phyloP scores from a whole-genome alignment of 2,888 invertebrate genomes.

The Spodoptera exigua region DNA sequence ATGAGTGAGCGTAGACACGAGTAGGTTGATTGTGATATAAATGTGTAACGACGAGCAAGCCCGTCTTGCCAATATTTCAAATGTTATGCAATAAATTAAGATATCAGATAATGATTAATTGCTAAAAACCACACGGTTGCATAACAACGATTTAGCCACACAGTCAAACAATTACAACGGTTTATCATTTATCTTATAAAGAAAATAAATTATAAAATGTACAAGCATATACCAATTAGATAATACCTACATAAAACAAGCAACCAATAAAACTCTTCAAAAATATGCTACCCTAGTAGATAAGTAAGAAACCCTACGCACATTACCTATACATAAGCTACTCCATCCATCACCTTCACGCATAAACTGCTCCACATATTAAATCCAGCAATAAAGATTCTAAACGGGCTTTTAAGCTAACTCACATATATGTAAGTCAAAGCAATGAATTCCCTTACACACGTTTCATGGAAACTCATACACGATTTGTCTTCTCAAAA shows the following conservation, averaged over 20 bases:
- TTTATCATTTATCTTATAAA: too few species aligned
- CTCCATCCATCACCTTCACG: slow-evolving; percentile 38
- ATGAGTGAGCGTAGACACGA: too few species aligned
- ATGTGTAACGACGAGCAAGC: too few species aligned
- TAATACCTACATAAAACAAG: background rate
- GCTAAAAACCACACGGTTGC: too few species aligned
- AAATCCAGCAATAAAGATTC: slow-evolving; percentile 48
- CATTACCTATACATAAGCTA: slow-evolving; percentile 21
- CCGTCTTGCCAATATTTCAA: too few species aligned
- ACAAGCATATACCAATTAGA: too few species aligned
- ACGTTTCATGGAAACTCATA: slow-evolving; percentile 61
- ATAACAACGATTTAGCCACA: too few species aligned
- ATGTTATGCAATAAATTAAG: too few species aligned
- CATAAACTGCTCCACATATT: slow-evolving; percentile 47
- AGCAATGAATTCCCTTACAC: slow-evolving; percentile 51
- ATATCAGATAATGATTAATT: too few species aligned
- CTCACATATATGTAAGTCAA: slow-evolving; percentile 48
- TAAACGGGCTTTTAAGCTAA: slow-evolving; percentile 55
- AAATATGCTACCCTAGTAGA: background rate
- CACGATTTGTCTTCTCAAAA: slow-evolving; percentile 70
- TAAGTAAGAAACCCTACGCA: slow-evolving; percentile 26
- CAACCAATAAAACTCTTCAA: background rate
- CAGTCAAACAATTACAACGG: too few species aligned
- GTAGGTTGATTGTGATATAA: too few species aligned
- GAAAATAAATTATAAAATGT: too few species aligned